Evolutionary conservation across 2,888 invertebrate genomes (phyloP).

Genomic region (Hyppa rectilinea): DNA sequence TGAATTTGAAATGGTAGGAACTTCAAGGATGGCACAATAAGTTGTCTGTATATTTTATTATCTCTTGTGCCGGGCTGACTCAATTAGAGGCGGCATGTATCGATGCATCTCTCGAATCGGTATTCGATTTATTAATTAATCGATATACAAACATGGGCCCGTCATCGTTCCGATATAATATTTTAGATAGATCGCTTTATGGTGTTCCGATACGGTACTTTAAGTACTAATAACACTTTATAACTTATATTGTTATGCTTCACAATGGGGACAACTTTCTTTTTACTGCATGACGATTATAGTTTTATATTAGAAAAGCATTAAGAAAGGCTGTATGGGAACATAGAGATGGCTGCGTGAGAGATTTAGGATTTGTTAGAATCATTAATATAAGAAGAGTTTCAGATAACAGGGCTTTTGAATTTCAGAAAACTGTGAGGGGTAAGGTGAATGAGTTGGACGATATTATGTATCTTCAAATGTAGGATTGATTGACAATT

Average conservation of each 20-base stretch:
- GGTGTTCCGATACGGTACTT: constrained; percentile 61
- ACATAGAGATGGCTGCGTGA: not conserved
- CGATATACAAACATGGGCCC: constrained; percentile 90
- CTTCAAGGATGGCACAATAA: constrained; percentile 46
- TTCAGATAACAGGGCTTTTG: not conserved
- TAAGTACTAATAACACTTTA: constrained; percentile 63
- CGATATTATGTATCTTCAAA: not conserved
- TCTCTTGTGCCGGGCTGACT: constrained; percentile 88
- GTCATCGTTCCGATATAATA: constrained; percentile 85
- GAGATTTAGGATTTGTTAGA: not conserved
- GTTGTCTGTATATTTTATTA: constrained; percentile 72
- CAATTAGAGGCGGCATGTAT: constrained; percentile 89
- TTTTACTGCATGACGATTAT: constrained; percentile 28
- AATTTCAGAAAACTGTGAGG: not conserved
- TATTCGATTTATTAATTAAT: constrained; percentile 90
- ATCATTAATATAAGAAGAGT: too few relatives aligned
- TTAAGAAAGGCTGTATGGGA: constrained; percentile 5
- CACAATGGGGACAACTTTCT: constrained; percentile 61
- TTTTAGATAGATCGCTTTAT: constrained; percentile 81
- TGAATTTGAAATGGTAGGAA: constrained; percentile 45
- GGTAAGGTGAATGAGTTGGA: not conserved
- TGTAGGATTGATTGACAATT: not conserved
- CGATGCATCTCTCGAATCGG: constrained; percentile 85
- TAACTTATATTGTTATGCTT: constrained; percentile 52
- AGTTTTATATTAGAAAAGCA: constrained; percentile 22